A percentile compares a stretch with the other conserved stretches of the same genome.
Evolutionary conservation across 2,888 invertebrate species (phyloP).

Genomic region (Zaprionus lineosus): DNA sequence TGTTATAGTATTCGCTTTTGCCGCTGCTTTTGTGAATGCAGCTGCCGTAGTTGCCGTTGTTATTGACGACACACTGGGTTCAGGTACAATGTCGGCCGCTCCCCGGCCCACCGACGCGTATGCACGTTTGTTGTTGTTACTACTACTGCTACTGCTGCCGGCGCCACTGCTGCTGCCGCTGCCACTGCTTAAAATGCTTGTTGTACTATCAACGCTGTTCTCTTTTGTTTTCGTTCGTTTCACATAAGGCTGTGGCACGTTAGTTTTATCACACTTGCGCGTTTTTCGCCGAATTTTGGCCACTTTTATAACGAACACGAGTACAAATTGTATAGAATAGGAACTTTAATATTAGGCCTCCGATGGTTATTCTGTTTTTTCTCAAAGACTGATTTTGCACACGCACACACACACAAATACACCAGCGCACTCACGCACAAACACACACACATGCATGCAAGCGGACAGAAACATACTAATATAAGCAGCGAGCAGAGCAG

Average conservation of each 20-base stretch:
- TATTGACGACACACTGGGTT: constrained; percentile 39
- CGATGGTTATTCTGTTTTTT: constrained; percentile 42
- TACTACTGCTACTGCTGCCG: constrained; percentile 32
- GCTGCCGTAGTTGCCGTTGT: constrained; percentile 26
- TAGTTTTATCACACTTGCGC: constrained; percentile 73
- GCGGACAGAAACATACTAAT: constrained; percentile 42
- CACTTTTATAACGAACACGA: constrained; percentile 61
- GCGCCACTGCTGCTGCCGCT: constrained; percentile 45
- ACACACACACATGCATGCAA: constrained; percentile 24
- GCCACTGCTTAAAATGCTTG: constrained; percentile 58
- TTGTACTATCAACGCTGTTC: constrained; percentile 68
- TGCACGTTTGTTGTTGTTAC: constrained; percentile 44
- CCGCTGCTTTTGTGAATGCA: constrained; percentile 25
- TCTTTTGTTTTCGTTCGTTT: constrained; percentile 73
- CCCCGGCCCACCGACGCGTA: constrained; percentile 62
- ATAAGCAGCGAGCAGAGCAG: constrained; percentile 43
- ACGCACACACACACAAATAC: constrained; percentile 37
- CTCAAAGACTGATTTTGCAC: constrained; percentile 53
- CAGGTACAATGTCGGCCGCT: constrained; percentile 58
- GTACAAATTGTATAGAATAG: constrained; percentile 55
- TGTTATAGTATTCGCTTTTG: constrained; percentile 10
- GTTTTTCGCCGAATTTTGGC: constrained; percentile 79
- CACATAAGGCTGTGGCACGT: constrained; percentile 61
- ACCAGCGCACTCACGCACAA: constrained; percentile 33
- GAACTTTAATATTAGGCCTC: constrained; percentile 48